Base-by-base conservation (phyloP, 2,888 invertebrate species). In the Xanthia togata region DNA sequence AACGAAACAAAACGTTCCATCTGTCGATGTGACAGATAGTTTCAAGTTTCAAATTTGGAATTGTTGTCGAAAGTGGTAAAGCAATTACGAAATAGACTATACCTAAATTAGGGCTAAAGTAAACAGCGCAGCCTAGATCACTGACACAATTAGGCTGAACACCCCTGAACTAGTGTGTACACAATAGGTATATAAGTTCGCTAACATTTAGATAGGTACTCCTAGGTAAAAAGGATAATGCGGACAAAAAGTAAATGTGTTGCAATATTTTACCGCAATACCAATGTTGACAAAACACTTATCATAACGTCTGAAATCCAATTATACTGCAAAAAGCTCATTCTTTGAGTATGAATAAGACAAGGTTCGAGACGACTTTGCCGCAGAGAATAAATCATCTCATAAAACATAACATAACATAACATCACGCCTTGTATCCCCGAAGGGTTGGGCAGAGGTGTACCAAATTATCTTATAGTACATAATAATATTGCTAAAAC, bases 211-310 rank as follows among this genome's bases (percentile, higher is more conserved):
- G 12, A 5, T 44, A 65, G 5, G 17, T 60, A 60, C 35, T 59
- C 20, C 11, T 23, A 23, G 31, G 31, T 31, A 64, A 4, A 68
- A 44, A 44, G 53, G 41, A 69, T n/a, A 72, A 62, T 6, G 4
- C 14, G 6, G 31, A 62, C 41, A 70, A 41, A 72, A 57, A 78
- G 70, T 53, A 57, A 71, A 81, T 35, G n/a, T 70, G 11, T 47
- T 31, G 53, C 55, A 78, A 72, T 79, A 74, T 74, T 74, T 82
- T 70, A 44, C 60, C 68, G n/a, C 23, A 26, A 50, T 69, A 78
- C 67, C 47, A 75, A 72, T 76, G 62, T 77, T 70, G 73, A 70
- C 76, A 78, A 77, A 83, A 83, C 76, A 76, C 72, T 83, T 82
- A 76, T 72, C 71, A 73, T 65, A 20, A 50, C 70, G 63, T 69